Percentiles rank a stretch among this genome's conserved stretches.
These are phyloP conservation scores for Erythrolamprus reginae DNA, from an alignment of 2,113 vertebrate species.

Conservation along the genomic window DNA sequence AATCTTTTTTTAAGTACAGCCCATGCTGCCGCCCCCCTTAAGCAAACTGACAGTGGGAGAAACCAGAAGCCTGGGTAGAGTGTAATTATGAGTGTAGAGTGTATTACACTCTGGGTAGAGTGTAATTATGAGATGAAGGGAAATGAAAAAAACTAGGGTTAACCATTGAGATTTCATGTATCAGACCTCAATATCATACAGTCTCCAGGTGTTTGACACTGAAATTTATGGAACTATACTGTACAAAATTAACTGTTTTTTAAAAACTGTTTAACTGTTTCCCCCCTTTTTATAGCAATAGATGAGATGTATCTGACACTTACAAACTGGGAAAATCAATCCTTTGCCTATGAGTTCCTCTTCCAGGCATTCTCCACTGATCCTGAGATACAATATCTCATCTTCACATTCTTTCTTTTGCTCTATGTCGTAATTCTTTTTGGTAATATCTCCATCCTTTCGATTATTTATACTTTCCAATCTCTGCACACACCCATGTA, in stretches of 20 bases:
- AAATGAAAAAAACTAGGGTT: background rate
- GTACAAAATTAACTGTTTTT: background rate
- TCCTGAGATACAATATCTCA: conserved; percentile 13
- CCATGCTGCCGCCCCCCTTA: too few species aligned
- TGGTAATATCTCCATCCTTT: conserved; percentile 29
- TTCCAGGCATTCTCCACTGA: conserved; percentile 17
- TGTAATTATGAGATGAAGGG: background rate
- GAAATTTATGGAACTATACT: background rate
- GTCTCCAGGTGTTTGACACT: background rate
- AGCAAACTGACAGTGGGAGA: too few species aligned
- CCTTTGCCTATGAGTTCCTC: conserved; percentile 9
- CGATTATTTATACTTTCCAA: background rate
- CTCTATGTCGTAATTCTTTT: conserved; percentile 38
- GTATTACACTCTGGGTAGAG: too few species aligned
- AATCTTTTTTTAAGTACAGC: too few species aligned
- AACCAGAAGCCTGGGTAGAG: background rate
- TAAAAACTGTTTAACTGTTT: background rate
- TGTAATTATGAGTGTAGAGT: background rate
- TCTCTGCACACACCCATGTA: conserved; percentile 9
- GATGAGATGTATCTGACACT: background rate
- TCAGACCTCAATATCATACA: background rate
- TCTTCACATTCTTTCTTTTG: conserved; percentile 40
- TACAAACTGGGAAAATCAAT: conserved; percentile 24
- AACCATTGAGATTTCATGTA: background rate
- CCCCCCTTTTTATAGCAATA: background rate